Base-by-base conservation (phyloP, 1,140 invertebrate species). In the Drosophila grimshawi region DNA sequence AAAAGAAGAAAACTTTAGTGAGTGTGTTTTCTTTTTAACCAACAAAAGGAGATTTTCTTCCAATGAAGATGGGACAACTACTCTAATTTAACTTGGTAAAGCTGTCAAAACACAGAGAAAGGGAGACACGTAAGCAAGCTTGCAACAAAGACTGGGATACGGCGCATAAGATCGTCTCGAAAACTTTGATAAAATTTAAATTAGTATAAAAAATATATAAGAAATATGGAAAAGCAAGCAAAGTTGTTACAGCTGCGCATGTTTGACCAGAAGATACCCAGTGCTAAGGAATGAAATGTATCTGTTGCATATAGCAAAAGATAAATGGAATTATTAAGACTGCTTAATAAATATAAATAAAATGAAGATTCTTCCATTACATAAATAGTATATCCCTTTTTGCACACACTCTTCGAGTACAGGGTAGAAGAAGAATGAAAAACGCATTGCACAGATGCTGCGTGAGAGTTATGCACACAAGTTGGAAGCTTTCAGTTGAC, bases 61-160 rank as follows among this genome's bases (percentile, higher is more conserved):
- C 11, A 49, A 11, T 32, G 43, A 29, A 51, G 59, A 62, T 57
- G 66, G 43, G 46, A 37, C 68, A 73, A 79, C 76, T 77, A 74
- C 77, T 78, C 65, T 80, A 69, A 86, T 89, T 89, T 67, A 85
- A 85, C 75, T 85, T 85, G 81, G 65, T 66, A 76, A 73, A 64
- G 72, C 85, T 89, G 71, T 85, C 78, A 85, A 90, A 81, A 89
- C 80, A 85, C 48, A 57, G 53, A 51, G 65, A 61, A 48, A 55
- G 53, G 63, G 56, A 62, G 52, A 27, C 27, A 27, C n/a, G 39
- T 7, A 35, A 19, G 45, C 7, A 30, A 19, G 19, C 19, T 19
- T 19, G 19, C 2, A 8, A 19, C 29, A 3, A 60, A 64, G 62
- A 59, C 43, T 64, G 57, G 8, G n/a, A 45, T 7, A 39, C 7